Conservation (phyloP, 1,140 invertebrate genomes). For the Acromyrmex charruanus region DNA sequence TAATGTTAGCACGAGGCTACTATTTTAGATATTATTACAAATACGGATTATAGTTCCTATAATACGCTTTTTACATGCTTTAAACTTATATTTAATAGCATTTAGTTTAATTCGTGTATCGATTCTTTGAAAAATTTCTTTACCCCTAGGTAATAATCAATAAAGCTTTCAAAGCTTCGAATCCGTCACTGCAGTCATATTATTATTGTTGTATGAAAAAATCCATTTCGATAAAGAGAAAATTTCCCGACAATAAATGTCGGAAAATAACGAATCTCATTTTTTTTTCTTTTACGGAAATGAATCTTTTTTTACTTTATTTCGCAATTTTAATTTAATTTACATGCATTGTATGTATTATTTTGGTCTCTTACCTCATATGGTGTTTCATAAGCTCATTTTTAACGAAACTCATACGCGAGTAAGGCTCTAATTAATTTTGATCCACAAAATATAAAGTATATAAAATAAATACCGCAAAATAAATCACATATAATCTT, state of each 20-base stretch:
- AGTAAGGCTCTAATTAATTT: slow-evolving; percentile 1
- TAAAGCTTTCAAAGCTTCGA: background rate
- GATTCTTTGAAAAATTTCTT: slow-evolving; percentile 20
- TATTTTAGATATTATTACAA: slow-evolving; percentile 64
- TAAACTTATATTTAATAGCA: slow-evolving; percentile 15
- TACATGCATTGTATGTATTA: background rate
- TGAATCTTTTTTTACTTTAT: background rate
- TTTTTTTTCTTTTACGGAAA: background rate
- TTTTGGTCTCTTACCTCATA: background rate
- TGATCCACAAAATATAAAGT: background rate
- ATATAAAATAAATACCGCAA: background rate
- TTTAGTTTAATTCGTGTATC: slow-evolving; percentile 9
- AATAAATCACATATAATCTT: background rate
- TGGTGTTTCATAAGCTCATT: background rate
- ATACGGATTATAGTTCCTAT: slow-evolving; percentile 60
- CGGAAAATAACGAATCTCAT: background rate
- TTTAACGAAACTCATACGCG: background rate
- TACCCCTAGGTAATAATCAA: background rate
- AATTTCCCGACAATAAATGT: background rate
- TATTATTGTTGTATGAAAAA: background rate
- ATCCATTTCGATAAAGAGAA: background rate
- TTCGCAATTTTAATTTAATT: background rate
- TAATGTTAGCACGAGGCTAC: slow-evolving; percentile 49
- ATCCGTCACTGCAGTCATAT: slow-evolving; percentile 1
- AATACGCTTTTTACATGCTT: slow-evolving; percentile 16